Evolutionary conservation across 2,888 invertebrate species (phyloP).

Genomic region (Synergus umbraculus): DNA sequence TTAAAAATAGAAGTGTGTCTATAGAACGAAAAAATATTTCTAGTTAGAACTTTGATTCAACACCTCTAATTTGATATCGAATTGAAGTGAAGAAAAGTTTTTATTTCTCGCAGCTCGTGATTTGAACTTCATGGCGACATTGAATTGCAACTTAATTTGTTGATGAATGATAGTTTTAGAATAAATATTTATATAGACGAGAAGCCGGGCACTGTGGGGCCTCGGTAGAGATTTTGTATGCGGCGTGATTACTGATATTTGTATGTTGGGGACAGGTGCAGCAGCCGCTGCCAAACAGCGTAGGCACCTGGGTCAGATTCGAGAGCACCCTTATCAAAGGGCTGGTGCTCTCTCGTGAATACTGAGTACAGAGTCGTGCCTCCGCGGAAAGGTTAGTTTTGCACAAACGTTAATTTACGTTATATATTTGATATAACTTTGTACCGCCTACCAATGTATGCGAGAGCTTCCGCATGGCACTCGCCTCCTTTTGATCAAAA

Average conservation of each 20-base stretch:
- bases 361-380: conserved; percentile 71
- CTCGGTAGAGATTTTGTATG: conserved; percentile 32
- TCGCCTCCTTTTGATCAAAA: conserved; percentile 27
- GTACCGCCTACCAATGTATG: conserved; percentile 60
- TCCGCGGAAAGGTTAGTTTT: conserved; percentile 77
- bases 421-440: conserved; percentile 48
- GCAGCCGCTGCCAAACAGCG: conserved; percentile 89
- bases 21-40: too few species aligned
- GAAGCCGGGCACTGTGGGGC: conserved; percentile 17
- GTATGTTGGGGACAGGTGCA: conserved; percentile 86
- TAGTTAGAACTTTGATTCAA: too few species aligned
- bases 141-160: conserved; percentile 11
- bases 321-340: conserved; percentile 99
- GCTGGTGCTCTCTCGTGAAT: conserved; percentile 88
- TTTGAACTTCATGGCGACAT: conserved; percentile 33
- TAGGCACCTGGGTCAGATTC: conserved; percentile 90
- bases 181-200: conserved; percentile 29
- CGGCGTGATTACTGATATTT: conserved; percentile 59
- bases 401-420: conserved; percentile 67
- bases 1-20: too few species aligned
- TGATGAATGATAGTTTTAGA: conserved; percentile 37
- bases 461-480: conserved; percentile 46
- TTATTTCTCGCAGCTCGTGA: conserved; percentile 40
- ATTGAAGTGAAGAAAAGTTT: conserved; percentile 27
- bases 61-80: not conserved